Evolutionary conservation across 2,797 vertebrate species (phyloP), one percentile per base, ranked within the genome.

Genomic region (Melanotaenia maccullochi): DNA sequence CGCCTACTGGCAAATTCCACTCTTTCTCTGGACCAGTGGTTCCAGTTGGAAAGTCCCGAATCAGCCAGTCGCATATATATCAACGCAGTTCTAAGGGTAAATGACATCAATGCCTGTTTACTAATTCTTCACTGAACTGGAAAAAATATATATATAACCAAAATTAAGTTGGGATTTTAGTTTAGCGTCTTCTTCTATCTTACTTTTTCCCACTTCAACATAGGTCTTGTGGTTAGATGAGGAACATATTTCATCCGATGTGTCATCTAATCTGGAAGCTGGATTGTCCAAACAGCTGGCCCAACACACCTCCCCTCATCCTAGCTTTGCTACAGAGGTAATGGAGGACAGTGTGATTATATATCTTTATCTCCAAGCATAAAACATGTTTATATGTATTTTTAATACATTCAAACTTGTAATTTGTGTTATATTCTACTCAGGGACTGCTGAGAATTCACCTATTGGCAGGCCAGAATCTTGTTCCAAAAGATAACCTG

Each of bases 401-500:
- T 35, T 16, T 12, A 5, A 4, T 33, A 8, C 40, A 30, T 60
- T 20, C 13, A 40, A 51, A 1, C 32, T 32, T 24, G 4, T 51
- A 22, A 62, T 56, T 0, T 32, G 32, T 32, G 3, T 44, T 62
- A 16, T 74, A 40, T 90, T 56, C 77, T 71, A 72, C 81, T 7
- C 58, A 97, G 97, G 96, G 93, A 7, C 89, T 97, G 73, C 93
- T 98, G 59, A 94, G 96, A 69, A 95, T 98, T 69, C 96, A 97
- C 33, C 82, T 98, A 0, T 67, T 97, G 86, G 95, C 94, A 65
- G 97, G 95, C 1, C 95, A 96, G 89, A 93, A 96, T 76, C 93
- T 98, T 28, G 90, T 98, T 18, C 95, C 96, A 1, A 98, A 98
- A 77, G 97, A 98, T 86, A 97, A 96, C 78, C 82, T 97, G 84